Percentiles rank a stretch among this genome's conserved stretches.
Conservation (phyloP, 2,797 vertebrate genomes). For the Mycteria americana region DNA sequence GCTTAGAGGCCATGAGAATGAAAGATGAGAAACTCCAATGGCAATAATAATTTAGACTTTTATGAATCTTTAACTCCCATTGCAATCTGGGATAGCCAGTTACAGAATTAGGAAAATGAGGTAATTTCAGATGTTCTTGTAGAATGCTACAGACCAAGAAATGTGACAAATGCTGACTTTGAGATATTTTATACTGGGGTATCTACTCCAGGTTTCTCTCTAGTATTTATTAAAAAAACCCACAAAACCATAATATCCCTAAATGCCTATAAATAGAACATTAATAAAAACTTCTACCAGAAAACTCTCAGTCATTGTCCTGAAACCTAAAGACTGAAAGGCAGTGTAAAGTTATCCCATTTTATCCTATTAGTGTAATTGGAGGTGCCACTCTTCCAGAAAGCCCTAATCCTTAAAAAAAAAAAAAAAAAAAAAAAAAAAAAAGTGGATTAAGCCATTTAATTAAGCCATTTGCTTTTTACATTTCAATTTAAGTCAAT, state of each 20-base stretch:
- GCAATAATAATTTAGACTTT: neutral
- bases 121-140: neutral
- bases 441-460: neutral
- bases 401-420: neutral
- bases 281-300: neutral
- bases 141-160: neutral
- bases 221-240: neutral
- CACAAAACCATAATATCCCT: neutral
- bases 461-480: neutral
- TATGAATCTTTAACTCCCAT: neutral
- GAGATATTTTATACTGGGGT: neutral
- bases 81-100: neutral
- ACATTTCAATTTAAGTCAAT: neutral
- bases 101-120: neutral
- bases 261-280: neutral
- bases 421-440: neutral
- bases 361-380: neutral
- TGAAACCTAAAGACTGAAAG: neutral
- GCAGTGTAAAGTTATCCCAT: neutral
- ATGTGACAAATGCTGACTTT: slow-evolving; percentile 13
- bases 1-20: neutral
- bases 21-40: neutral
- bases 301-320: neutral
- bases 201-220: neutral
- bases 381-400: neutral